These are phyloP conservation scores for Drosophila sp. DNA, from an alignment of 1,140 invertebrate species.

Conservation along the genomic window DNA sequence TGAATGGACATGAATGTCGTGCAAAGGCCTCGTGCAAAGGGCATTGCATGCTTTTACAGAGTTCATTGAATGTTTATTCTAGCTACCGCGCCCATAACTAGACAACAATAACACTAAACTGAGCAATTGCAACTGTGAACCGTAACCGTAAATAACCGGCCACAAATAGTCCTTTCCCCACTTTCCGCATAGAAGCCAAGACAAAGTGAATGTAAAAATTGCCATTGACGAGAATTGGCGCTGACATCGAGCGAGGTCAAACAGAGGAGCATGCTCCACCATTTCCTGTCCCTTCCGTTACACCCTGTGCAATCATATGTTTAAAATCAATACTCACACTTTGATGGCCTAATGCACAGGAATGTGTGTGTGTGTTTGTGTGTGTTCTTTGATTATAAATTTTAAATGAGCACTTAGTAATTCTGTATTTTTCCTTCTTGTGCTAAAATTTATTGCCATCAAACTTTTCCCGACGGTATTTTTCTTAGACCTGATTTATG, in stretches of 20 bases:
- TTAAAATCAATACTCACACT: constrained; percentile 73
- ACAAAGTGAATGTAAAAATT: constrained; percentile 27
- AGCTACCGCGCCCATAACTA: constrained; percentile 51
- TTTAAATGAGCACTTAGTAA: constrained; percentile 23
- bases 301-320: constrained; percentile 34
- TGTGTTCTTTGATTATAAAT: constrained; percentile 18
- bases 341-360: constrained; percentile 10
- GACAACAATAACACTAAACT: constrained; percentile 27
- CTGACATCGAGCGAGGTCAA: constrained; percentile 74
- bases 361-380: constrained; percentile 15
- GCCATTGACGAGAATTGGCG: constrained; percentile 69
- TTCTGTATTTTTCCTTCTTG: constrained; percentile 2
- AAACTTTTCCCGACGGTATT: constrained; percentile 33
- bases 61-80: constrained; percentile 50
- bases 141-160: constrained; percentile 30
- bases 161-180: constrained; percentile 32
- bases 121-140: constrained; percentile 32
- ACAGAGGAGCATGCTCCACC: constrained; percentile 2
- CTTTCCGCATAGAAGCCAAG: not conserved
- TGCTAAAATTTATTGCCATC: constrained; percentile 11
- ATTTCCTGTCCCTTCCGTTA: not conserved
- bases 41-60: constrained; percentile 32
- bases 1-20: not conserved
- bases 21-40: constrained; percentile 2
- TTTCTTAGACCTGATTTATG: not conserved